A percentile compares a stretch with the other conserved stretches of the same genome.
Evolutionary conservation across 2,113 vertebrate genomes (phyloP).

Genomic region (Heloderma charlesbogerti): DNA sequence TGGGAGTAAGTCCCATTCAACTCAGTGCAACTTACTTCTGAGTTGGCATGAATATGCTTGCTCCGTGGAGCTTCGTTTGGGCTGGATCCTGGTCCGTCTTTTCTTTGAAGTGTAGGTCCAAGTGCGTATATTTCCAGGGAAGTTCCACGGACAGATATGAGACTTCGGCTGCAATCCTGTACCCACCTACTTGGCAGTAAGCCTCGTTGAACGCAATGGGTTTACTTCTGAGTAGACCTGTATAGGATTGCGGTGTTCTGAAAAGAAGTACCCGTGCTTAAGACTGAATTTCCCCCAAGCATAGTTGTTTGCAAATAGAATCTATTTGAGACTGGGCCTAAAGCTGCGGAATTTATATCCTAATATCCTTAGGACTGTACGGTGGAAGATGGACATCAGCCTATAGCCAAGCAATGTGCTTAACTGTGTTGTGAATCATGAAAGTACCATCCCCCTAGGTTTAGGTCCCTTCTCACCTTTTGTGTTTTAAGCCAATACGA

Average conservation of each 20-base stretch:
- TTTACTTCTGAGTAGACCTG: not conserved
- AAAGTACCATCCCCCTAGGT: not conserved
- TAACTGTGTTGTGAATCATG: not conserved
- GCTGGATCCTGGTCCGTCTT: not conserved
- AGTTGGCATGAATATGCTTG: not conserved
- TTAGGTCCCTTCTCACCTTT: not conserved
- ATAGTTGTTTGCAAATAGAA: not conserved
- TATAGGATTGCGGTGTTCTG: not conserved
- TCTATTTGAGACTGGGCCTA: not conserved
- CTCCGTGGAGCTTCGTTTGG: not conserved
- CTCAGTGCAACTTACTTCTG: not conserved
- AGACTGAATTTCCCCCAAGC: not conserved
- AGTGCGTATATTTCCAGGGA: not conserved
- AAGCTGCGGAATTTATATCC: not conserved
- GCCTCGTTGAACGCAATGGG: not conserved
- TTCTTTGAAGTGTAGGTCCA: not conserved
- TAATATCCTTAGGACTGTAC: not conserved
- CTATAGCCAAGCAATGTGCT: not conserved
- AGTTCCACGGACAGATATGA: not conserved
- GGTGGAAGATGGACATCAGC: not conserved
- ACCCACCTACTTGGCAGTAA: not conserved
- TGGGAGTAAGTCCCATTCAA: not conserved
- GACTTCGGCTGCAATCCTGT: not conserved
- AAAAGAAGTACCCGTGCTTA: not conserved
- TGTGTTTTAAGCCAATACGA: not conserved